A percentile compares a stretch with the other conserved stretches of the same genome.
Conservation (phyloP, 2,113 vertebrate species). For the Albula glossodonta region DNA sequence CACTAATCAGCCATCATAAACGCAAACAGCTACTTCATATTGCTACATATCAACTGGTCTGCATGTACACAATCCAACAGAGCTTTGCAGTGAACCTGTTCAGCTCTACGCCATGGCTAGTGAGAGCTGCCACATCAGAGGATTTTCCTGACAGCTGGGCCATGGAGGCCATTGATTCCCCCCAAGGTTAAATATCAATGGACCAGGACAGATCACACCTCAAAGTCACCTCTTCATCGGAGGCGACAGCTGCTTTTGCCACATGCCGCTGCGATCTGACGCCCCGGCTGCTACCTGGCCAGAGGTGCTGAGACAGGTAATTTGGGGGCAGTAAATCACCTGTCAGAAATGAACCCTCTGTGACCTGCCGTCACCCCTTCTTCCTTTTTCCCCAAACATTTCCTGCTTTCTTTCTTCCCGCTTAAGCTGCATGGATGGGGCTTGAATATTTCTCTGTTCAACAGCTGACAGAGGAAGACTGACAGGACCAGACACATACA, state of each 20-base stretch:
- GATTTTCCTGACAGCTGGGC: too few species aligned
- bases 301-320: constrained; percentile 60
- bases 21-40: too few species aligned
- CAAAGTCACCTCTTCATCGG: constrained; percentile 90
- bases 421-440: constrained; percentile 22
- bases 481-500: not conserved
- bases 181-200: constrained; percentile 93
- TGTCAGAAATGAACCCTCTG: constrained; percentile 66
- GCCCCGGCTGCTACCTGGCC: constrained; percentile 60
- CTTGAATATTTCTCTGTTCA: constrained; percentile 32
- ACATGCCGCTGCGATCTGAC: constrained; percentile 72
- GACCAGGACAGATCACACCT: constrained; percentile 79
- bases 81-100: too few species aligned
- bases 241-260: constrained; percentile 74
- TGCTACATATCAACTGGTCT: too few species aligned
- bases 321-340: constrained; percentile 58
- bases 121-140: too few species aligned
- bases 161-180: constrained; percentile 61
- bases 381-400: constrained; percentile 38
- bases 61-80: too few species aligned
- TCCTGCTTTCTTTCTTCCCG: constrained; percentile 37
- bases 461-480: constrained; percentile 35
- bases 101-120: too few species aligned
- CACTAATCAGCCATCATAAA: too few species aligned
- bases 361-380: constrained; percentile 58